Evolutionary conservation across 2,797 vertebrate species (phyloP).

Genomic region (Pseudochirops cupreus): DNA sequence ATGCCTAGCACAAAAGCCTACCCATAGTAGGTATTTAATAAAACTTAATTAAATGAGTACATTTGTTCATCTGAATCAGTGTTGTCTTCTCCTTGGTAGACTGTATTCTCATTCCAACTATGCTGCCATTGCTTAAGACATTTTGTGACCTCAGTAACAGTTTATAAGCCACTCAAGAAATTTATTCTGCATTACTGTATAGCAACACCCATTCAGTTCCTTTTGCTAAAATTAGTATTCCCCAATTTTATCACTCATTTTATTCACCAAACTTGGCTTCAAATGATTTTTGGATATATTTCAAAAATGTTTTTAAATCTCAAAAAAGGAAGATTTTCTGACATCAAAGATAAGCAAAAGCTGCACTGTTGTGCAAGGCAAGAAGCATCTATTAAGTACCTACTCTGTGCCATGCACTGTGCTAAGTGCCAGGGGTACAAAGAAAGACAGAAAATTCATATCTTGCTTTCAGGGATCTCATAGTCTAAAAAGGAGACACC

Average conservation of each 20-base stretch:
- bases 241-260: background rate
- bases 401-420: background rate
- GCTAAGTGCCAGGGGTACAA: background rate
- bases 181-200: background rate
- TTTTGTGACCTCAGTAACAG: background rate
- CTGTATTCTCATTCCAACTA: background rate
- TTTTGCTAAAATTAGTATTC: too few species aligned
- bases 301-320: background rate
- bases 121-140: background rate
- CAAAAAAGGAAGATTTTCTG: background rate
- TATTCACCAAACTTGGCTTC: background rate
- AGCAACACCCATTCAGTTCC: background rate
- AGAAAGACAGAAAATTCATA: background rate
- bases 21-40: background rate
- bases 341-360: background rate
- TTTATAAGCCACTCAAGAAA: background rate
- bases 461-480: background rate
- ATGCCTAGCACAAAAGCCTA: background rate
- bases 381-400: background rate
- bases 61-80: background rate
- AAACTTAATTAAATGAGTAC: background rate
- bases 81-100: background rate
- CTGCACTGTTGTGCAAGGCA: slow-evolving; percentile 14
- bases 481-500: too few species aligned
- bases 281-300: background rate